Conservation (phyloP, 2,113 vertebrate species). For the Centropus bengalensis region DNA sequence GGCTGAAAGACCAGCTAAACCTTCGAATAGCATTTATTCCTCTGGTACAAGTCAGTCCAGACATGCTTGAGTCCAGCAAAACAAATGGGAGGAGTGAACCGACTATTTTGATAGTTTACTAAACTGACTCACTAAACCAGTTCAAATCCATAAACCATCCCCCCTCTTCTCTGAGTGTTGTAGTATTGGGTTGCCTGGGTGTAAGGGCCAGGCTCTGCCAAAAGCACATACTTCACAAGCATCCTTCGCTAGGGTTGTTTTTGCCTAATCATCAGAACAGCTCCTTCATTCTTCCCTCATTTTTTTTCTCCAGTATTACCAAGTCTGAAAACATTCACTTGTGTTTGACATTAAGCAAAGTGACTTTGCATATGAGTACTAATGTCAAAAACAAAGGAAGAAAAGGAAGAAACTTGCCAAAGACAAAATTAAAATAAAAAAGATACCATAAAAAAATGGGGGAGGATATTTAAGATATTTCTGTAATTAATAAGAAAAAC, state of each 20-base stretch:
- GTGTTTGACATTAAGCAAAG: slow-evolving; percentile 11
- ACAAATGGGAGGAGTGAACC: background rate
- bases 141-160: background rate
- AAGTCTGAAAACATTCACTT: background rate
- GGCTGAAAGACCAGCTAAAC: background rate
- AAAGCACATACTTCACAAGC: background rate
- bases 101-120: background rate
- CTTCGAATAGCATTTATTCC: background rate
- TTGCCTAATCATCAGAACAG: background rate
- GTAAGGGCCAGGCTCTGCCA: background rate
- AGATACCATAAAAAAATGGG: background rate
- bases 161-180: background rate
- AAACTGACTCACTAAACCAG: background rate
- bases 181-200: background rate
- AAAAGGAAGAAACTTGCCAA: background rate
- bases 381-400: background rate
- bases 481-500: background rate
- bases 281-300: background rate
- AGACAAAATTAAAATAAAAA: background rate
- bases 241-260: background rate
- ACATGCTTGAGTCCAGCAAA: background rate
- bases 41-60: background rate
- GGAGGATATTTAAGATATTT: background rate
- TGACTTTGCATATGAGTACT: background rate
- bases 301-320: background rate